A percentile compares a stretch with the other conserved stretches of the same genome.
These are phyloP conservation scores for Lates japonicus DNA, from an alignment of 2,797 vertebrate genomes.

Conservation along the genomic window DNA sequence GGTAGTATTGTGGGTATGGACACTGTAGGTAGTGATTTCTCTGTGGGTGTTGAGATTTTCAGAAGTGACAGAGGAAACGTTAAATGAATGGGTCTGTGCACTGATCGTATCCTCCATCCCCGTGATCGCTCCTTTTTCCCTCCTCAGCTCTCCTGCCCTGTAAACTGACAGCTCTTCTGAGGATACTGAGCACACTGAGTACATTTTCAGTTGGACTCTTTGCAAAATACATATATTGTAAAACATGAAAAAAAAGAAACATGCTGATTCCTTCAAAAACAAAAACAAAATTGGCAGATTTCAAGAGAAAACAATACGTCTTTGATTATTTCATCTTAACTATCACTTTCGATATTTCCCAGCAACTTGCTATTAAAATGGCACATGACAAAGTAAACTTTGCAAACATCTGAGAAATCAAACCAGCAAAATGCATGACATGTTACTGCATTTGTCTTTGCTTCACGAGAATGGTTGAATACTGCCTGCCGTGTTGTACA, in stretches of 20 bases:
- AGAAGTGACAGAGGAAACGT: slow-evolving; percentile 57
- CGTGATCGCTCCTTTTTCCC: slow-evolving; percentile 31
- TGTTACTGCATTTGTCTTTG: slow-evolving; percentile 13
- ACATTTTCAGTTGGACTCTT: slow-evolving; percentile 10
- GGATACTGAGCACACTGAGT: slow-evolving; percentile 20
- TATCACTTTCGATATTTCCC: slow-evolving; percentile 9
- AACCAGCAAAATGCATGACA: background rate
- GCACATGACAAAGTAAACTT: slow-evolving; percentile 31
- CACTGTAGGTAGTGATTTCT: slow-evolving; percentile 40
- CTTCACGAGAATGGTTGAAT: slow-evolving; percentile 51
- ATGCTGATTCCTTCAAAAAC: background rate
- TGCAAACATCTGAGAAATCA: slow-evolving; percentile 16
- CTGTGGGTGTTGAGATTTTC: slow-evolving; percentile 12
- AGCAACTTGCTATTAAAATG: slow-evolving; percentile 13
- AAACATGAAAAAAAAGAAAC: slow-evolving; percentile 7
- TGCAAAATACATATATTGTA: slow-evolving; percentile 1
- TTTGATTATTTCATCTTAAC: background rate
- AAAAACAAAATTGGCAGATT: background rate
- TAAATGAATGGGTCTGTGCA: slow-evolving; percentile 36
- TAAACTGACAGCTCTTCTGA: slow-evolving; percentile 64
- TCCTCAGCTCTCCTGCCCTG: slow-evolving; percentile 55
- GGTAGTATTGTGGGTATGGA: slow-evolving; percentile 58
- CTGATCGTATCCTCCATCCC: slow-evolving; percentile 29
- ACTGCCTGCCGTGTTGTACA: slow-evolving; percentile 49
- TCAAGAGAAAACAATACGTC: slow-evolving; percentile 13